Evolutionary conservation across 2,797 vertebrate genomes (phyloP).

Genomic region (Cuculus canorus): DNA sequence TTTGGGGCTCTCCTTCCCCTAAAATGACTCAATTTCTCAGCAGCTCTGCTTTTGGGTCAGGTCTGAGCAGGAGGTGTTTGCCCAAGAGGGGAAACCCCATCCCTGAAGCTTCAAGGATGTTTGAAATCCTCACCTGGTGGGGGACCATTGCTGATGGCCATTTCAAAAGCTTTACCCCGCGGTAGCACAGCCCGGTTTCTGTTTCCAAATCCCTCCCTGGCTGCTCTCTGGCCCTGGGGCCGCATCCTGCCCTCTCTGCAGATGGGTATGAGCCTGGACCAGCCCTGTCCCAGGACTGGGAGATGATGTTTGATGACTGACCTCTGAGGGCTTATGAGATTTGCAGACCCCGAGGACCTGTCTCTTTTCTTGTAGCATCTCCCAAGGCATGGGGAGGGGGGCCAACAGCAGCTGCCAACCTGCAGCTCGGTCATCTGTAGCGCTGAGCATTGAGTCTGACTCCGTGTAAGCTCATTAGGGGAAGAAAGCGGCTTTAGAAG

Average conservation of each 20-base stretch:
- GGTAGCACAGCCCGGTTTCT: neutral
- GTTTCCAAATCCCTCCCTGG: neutral
- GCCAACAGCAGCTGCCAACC: neutral
- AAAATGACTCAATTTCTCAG: neutral
- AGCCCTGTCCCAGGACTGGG: rapidly evolving
- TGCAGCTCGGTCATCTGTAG: neutral
- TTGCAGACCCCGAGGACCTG: neutral
- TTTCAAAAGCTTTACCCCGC: neutral
- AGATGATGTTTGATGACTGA: neutral
- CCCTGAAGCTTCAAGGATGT: neutral
- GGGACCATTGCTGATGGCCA: too few relatives aligned
- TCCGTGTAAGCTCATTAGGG: constrained; percentile 47
- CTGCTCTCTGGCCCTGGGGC: neutral
- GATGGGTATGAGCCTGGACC: neutral
- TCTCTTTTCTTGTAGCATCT: neutral
- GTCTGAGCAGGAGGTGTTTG: neutral
- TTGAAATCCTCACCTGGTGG: neutral
- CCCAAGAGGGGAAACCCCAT: neutral
- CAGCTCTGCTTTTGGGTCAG: neutral
- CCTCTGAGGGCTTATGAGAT: neutral
- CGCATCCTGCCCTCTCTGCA: rapidly evolving
- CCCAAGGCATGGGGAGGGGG: too few relatives aligned
- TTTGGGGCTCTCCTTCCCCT: neutral
- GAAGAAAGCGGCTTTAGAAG: constrained; percentile 41
- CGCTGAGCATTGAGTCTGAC: neutral